Conservation (phyloP, 2,888 invertebrate species). For the Heterodera filipjevi region DNA sequence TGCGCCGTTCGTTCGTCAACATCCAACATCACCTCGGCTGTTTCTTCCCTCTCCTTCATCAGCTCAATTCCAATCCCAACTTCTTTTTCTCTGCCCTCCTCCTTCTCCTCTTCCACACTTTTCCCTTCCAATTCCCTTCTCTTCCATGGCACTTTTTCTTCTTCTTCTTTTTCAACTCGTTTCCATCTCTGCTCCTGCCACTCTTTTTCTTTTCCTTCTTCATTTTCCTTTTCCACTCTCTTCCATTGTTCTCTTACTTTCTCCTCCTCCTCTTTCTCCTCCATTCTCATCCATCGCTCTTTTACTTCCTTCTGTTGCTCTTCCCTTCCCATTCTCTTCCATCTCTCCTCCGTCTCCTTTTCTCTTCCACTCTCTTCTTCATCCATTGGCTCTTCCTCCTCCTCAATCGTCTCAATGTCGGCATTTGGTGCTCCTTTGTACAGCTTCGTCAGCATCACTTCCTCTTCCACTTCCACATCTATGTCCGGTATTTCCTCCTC, state of each 20-base stretch:
- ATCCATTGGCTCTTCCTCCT: not conserved
- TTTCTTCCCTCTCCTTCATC: conserved; percentile 13
- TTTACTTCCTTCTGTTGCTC: not conserved
- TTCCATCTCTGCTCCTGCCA: not conserved
- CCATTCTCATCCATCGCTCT: not conserved
- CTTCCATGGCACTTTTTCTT: not conserved
- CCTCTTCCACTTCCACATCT: conserved; percentile 13
- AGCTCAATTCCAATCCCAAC: not conserved
- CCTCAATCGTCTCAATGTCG: not conserved
- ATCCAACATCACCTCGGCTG: not conserved
- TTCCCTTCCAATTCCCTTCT: not conserved
- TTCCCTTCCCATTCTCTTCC: not conserved
- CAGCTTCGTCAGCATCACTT: not conserved
- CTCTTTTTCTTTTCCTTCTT: not conserved
- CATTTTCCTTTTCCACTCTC: not conserved
- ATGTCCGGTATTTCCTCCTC: not conserved
- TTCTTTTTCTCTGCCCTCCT: not conserved
- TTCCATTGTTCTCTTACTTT: too few species aligned
- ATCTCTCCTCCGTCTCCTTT: not conserved
- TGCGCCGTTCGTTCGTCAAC: not conserved
- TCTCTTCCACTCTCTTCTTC: not conserved
- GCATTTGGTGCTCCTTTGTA: not conserved
- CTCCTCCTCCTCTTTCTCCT: not conserved
- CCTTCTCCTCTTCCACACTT: not conserved
- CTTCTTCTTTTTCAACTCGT: not conserved